Percentiles rank a stretch among this genome's conserved stretches.
phyloP scores from a whole-genome alignment of 2,888 invertebrate species.

The Craniophora ligustri region DNA sequence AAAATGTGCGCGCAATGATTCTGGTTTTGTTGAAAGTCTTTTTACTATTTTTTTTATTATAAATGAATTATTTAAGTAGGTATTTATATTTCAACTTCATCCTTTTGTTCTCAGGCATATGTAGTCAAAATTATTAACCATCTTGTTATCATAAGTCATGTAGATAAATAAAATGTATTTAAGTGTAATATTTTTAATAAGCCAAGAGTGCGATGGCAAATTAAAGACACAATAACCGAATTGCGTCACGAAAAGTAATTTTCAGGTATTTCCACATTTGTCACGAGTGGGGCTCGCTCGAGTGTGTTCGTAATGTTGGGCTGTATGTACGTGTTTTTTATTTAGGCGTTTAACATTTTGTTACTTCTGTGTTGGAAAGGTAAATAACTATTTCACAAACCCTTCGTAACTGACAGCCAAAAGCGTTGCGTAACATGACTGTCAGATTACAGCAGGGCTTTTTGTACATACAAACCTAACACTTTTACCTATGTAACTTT shows the following conservation, averaged over 20 bases:
- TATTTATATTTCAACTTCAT: no score
- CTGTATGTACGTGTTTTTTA: constrained; percentile 15
- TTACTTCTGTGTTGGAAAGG: constrained; percentile 1
- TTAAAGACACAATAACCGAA: no score
- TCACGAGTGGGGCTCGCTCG: not conserved
- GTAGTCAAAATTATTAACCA: no score
- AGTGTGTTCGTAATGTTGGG: not conserved
- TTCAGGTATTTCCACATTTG: not conserved
- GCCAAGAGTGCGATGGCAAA: no score
- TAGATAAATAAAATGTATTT: no score
- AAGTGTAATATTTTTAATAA: no score
- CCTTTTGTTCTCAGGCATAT: no score
- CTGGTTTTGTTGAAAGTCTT: no score
- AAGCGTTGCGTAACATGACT: constrained; percentile 28
- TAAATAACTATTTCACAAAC: constrained; percentile 40
- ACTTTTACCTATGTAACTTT: constrained; percentile 3
- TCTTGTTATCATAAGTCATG: no score
- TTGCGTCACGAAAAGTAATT: not conserved
- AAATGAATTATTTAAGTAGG: no score
- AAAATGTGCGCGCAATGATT: no score
- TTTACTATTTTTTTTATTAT: no score
- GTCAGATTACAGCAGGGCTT: constrained; percentile 13
- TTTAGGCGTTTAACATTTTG: constrained; percentile 13
- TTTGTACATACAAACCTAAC: constrained; percentile 2
- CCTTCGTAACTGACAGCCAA: constrained; percentile 15